Conservation (phyloP, 1,140 invertebrate species). For the Subanguina moxae region DNA sequence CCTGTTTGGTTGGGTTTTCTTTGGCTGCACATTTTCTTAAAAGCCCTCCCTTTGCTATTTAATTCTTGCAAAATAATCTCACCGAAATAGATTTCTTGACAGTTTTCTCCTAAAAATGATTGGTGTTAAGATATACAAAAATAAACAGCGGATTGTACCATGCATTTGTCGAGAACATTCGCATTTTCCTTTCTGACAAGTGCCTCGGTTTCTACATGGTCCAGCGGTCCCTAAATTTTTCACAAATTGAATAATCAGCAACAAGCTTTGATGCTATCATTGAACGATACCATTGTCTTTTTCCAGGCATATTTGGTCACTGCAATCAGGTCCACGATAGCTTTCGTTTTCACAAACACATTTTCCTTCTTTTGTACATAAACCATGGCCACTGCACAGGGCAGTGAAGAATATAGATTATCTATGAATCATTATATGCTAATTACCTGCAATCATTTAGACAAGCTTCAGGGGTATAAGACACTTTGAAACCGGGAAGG, state of each 20-base stretch:
- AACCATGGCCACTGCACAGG: neutral
- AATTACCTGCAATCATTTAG: constrained; percentile 45
- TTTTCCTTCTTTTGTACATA: constrained; percentile 4
- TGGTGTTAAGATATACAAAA: neutral
- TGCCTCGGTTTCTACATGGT: neutral
- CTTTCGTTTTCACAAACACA: constrained; percentile 17
- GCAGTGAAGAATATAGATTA: too few species aligned
- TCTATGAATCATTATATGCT: constrained; percentile 28
- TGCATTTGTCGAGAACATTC: constrained; percentile 5
- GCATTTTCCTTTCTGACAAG: constrained; percentile 21
- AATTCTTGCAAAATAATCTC: too few species aligned
- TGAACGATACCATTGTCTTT: neutral
- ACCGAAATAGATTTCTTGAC: constrained; percentile 3
- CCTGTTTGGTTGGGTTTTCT: too few species aligned
- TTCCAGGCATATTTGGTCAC: constrained; percentile 6
- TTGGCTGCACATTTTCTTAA: too few species aligned
- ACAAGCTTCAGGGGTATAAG: constrained; percentile 47
- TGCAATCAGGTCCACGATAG: constrained; percentile 9
- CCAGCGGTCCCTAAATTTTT: too few species aligned
- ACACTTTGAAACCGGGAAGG: constrained; percentile 54
- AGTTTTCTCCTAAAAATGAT: constrained; percentile 14
- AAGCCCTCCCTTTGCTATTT: too few species aligned
- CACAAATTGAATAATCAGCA: too few species aligned
- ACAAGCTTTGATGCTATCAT: too few species aligned
- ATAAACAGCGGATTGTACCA: neutral